These are phyloP conservation scores for Ptychodera flava DNA, from an alignment of 35 echinoderm and acorn worm species.

Conservation along the genomic window DNA sequence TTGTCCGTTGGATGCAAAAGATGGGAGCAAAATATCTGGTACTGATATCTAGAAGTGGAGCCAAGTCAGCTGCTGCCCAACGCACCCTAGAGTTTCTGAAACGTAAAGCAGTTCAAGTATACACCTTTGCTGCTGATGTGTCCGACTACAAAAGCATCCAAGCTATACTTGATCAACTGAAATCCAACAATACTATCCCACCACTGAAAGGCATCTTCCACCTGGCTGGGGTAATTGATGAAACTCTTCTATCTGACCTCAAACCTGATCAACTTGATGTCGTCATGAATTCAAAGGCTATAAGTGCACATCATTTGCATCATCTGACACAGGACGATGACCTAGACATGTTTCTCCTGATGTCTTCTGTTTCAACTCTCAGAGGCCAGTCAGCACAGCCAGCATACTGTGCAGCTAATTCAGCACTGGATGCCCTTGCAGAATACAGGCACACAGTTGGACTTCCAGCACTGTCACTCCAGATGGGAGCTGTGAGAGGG, in stretches of 20 bases:
- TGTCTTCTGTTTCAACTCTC: slow-evolving; percentile 37
- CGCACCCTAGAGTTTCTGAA: too few species aligned
- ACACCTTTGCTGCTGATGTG: slow-evolving; percentile 24
- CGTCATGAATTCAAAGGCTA: slow-evolving; percentile 32
- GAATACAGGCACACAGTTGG: slow-evolving; percentile 38
- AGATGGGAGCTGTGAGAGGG: slow-evolving; percentile 48
- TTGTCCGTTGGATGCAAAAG: slow-evolving; percentile 72
- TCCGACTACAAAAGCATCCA: slow-evolving; percentile 10
- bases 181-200: not conserved
- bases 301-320: slow-evolving; percentile 30
- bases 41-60: slow-evolving; percentile 29
- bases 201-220: slow-evolving; percentile 57
- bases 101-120: slow-evolving; percentile 31
- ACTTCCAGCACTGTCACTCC: slow-evolving; percentile 50
- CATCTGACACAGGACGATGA: slow-evolving; percentile 25
- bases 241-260: slow-evolving; percentile 27
- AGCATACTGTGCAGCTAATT: slow-evolving; percentile 27
- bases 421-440: slow-evolving; percentile 37
- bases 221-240: slow-evolving; percentile 31
- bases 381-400: slow-evolving; percentile 56
- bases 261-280: not conserved
- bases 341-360: slow-evolving; percentile 63
- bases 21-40: too few species aligned
- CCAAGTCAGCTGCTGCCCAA: too few species aligned
- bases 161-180: too few species aligned